Conservation (phyloP, 1,140 invertebrate species). For the Onthophagus taurus region DNA sequence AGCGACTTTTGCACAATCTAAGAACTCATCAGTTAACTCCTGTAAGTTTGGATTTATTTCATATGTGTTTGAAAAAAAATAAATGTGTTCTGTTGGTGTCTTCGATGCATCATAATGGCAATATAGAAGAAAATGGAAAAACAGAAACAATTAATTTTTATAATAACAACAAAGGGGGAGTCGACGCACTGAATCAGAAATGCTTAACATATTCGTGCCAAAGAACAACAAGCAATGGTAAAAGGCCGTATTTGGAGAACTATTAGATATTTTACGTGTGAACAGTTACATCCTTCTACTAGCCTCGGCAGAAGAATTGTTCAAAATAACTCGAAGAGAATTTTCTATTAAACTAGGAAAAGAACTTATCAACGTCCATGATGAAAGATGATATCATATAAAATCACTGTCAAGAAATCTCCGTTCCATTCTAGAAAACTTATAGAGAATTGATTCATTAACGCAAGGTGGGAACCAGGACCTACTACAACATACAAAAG, state of each 20-base stretch:
- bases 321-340: slow-evolving; percentile 2
- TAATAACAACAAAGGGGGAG: slow-evolving; percentile 29
- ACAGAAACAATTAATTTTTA: slow-evolving; percentile 8
- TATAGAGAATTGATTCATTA: too few species aligned
- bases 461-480: too few species aligned
- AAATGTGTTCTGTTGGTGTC: slow-evolving; percentile 3
- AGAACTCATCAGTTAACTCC: neutral
- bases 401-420: slow-evolving; percentile 31
- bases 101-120: slow-evolving; percentile 8
- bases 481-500: too few species aligned
- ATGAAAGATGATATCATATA: slow-evolving; percentile 23
- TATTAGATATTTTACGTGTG: slow-evolving; percentile 14
- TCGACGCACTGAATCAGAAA: slow-evolving; percentile 34
- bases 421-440: slow-evolving; percentile 23
- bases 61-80: slow-evolving; percentile 1
- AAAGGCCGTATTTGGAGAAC: slow-evolving; percentile 36
- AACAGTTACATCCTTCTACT: slow-evolving; percentile 23
- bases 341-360: neutral
- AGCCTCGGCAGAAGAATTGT: slow-evolving; percentile 11
- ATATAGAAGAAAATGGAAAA: slow-evolving; percentile 9
- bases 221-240: slow-evolving; percentile 32
- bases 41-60: slow-evolving; percentile 16
- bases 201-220: slow-evolving; percentile 29
- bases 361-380: neutral
- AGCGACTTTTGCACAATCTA: too few species aligned